phyloP scores from a whole-genome alignment of 2,888 invertebrate species.

The Cantharis nigra region DNA sequence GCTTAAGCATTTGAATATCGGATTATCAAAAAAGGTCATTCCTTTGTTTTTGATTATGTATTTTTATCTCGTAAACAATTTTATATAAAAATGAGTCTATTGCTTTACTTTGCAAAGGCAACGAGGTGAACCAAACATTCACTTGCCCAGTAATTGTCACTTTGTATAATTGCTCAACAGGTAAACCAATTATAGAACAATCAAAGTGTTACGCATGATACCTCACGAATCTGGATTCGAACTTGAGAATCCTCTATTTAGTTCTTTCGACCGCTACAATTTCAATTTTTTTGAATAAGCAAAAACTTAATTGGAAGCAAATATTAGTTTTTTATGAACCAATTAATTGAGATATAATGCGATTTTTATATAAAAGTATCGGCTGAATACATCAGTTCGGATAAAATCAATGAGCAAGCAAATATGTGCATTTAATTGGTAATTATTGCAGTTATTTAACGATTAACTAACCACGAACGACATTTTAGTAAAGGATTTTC shows the following conservation, averaged over 20 bases:
- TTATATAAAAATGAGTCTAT: neutral
- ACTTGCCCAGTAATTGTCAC: neutral
- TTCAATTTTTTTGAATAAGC: neutral
- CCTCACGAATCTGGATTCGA: neutral
- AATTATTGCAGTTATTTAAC: neutral
- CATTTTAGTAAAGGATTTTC: neutral
- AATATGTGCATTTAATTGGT: neutral
- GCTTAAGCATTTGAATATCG: neutral
- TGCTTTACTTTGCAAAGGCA: neutral
- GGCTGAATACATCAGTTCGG: neutral
- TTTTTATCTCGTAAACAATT: neutral
- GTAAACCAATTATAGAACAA: neutral
- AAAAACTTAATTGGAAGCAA: neutral
- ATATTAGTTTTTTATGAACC: neutral
- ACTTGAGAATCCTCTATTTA: neutral
- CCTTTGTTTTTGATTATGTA: neutral
- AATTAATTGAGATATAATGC: neutral
- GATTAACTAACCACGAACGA: neutral
- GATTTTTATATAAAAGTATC: neutral
- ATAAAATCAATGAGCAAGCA: neutral
- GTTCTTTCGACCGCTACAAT: no score
- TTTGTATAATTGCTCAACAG: neutral
- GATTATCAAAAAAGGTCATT: neutral
- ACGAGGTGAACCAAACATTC: neutral
- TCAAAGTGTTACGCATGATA: neutral